A percentile compares a stretch with the other conserved stretches of the same genome.
These are phyloP conservation scores for Pao palembangensis DNA, from an alignment of 2,113 vertebrate species.

Conservation along the genomic window DNA sequence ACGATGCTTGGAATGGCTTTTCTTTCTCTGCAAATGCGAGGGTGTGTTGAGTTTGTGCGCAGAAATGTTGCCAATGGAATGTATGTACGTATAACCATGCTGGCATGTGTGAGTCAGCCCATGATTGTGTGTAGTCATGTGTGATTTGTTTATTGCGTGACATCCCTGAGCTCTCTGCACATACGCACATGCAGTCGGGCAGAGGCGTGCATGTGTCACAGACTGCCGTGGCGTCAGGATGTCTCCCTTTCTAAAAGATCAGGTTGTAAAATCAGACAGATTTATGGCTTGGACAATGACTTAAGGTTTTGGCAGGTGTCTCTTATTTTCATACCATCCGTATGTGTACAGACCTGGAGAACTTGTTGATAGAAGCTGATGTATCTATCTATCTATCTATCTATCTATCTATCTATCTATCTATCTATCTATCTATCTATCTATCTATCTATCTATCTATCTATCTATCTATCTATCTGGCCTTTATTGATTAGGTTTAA, in stretches of 20 bases:
- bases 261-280: conserved; percentile 60
- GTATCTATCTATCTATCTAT: too few relatives aligned
- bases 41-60: neutral
- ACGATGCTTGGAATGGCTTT: conserved; percentile 8
- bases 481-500: neutral
- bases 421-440: too few relatives aligned
- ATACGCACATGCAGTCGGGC: neutral
- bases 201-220: conserved; percentile 49
- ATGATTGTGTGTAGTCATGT: conserved; percentile 15
- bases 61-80: conserved; percentile 6
- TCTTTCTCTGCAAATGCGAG: neutral
- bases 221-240: conserved; percentile 62
- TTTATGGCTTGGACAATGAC: conserved; percentile 61
- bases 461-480: neutral
- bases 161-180: conserved; percentile 1
- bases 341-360: conserved; percentile 8
- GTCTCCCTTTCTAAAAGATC: conserved; percentile 70
- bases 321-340: conserved; percentile 23
- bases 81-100: neutral
- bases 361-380: conserved; percentile 34
- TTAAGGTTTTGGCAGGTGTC: conserved; percentile 57
- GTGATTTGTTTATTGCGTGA: conserved; percentile 14
- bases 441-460: too few relatives aligned
- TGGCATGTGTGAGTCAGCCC: conserved; percentile 34
- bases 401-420: too few relatives aligned